phyloP scores from a whole-genome alignment of 2,888 invertebrate species.

The Pristionchus maxplancki region DNA sequence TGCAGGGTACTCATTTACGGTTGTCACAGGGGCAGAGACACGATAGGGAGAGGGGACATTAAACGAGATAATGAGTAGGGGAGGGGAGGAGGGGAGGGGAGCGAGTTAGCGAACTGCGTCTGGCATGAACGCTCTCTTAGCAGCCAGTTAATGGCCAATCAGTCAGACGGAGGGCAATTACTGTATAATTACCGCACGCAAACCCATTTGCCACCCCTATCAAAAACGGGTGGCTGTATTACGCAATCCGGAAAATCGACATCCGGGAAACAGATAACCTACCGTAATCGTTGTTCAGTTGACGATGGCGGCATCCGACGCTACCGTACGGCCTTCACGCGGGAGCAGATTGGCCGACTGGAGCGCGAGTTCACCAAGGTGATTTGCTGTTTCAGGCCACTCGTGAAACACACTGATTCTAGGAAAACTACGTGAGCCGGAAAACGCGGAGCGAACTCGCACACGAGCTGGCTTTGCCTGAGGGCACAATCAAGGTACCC shows the following conservation, averaged over 20 bases:
- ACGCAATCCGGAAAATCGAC: neutral
- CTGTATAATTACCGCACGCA: slow-evolving; percentile 7
- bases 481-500: slow-evolving; percentile 96
- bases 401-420: neutral
- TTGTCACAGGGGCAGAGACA: neutral
- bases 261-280: neutral
- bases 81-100: neutral
- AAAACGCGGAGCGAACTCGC: slow-evolving; percentile 96
- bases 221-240: neutral
- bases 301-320: slow-evolving; percentile 81
- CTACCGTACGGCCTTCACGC: slow-evolving; percentile 96
- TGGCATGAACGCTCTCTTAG: slow-evolving; percentile 2
- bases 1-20: slow-evolving; percentile 29
- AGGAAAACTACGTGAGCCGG: slow-evolving; percentile 95
- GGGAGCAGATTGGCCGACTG: slow-evolving; percentile 91
- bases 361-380: slow-evolving; percentile 94
- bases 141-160: slow-evolving; percentile 35
- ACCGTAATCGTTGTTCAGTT: slow-evolving; percentile 19
- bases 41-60: slow-evolving; percentile 23
- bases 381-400: neutral
- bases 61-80: slow-evolving; percentile 29
- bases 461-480: slow-evolving; percentile 91
- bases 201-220: neutral
- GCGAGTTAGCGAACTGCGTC: neutral
- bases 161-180: neutral